Percentiles rank a stretch among this genome's conserved stretches.
Evolutionary conservation across 2,888 invertebrate genomes (phyloP).

Genomic region (Phortica okadai): DNA sequence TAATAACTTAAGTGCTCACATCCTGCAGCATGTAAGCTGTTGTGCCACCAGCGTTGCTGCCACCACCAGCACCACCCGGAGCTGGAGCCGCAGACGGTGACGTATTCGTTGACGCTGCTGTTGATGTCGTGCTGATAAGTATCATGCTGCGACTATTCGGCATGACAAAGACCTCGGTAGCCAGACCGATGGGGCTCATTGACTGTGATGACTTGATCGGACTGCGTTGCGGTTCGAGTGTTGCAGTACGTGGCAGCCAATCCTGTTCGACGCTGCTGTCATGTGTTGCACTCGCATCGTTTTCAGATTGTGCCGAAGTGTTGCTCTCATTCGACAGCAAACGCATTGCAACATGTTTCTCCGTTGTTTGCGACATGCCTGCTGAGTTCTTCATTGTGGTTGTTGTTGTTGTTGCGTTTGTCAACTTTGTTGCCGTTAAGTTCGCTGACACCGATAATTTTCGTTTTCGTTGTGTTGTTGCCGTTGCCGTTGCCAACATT

Average conservation of each 20-base stretch:
- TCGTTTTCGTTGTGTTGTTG: slow-evolving; percentile 18
- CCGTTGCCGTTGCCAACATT: slow-evolving; percentile 17
- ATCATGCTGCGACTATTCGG: slow-evolving; percentile 76
- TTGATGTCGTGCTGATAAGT: slow-evolving; percentile 57
- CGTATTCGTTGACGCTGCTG: slow-evolving; percentile 25
- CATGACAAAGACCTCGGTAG: slow-evolving; percentile 66
- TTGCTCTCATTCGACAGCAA: slow-evolving; percentile 58
- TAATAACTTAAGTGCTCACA: slow-evolving; percentile 60
- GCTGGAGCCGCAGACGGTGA: slow-evolving; percentile 27
- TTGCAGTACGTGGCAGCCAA: slow-evolving; percentile 60
- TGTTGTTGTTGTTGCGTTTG: not conserved
- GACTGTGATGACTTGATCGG: slow-evolving; percentile 75
- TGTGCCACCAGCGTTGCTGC: not conserved
- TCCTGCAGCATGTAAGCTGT: slow-evolving; percentile 60
- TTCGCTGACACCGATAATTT: slow-evolving; percentile 12
- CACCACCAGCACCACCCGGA: slow-evolving; percentile 31
- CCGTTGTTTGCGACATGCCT: not conserved
- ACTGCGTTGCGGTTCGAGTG: slow-evolving; percentile 68
- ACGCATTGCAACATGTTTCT: slow-evolving; percentile 34
- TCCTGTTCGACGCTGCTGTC: slow-evolving; percentile 49
- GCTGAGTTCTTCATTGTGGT: not conserved
- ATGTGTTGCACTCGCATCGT: slow-evolving; percentile 10
- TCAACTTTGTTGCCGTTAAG: not conserved
- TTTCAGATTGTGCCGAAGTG: slow-evolving; percentile 56
- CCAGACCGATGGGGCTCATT: slow-evolving; percentile 70